Percentiles rank a stretch among this genome's conserved stretches.
Conservation (phyloP, 2,888 invertebrate genomes). For the Rhynchonema sp. region DNA sequence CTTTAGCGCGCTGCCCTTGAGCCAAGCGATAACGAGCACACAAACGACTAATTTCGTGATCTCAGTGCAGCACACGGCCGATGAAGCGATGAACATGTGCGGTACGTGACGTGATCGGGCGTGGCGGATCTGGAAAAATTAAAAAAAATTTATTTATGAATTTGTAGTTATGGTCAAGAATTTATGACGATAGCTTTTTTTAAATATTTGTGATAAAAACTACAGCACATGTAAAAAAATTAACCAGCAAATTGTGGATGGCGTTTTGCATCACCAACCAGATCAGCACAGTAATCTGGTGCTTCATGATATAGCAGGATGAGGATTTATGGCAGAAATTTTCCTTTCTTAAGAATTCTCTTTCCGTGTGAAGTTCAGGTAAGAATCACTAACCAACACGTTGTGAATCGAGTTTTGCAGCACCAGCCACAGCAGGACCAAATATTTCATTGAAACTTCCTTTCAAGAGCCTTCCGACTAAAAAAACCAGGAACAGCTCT, state of each 20-base stretch:
- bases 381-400: neutral
- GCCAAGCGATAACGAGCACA: neutral
- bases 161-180: too few species aligned
- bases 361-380: too few species aligned
- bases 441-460: too few species aligned
- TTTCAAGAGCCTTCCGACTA: too few species aligned
- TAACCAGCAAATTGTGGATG: neutral
- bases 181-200: too few species aligned
- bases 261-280: neutral
- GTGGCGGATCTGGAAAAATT: neutral
- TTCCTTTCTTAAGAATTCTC: too few species aligned
- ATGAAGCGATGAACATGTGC: neutral
- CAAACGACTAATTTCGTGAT: neutral
- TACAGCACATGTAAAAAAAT: too few species aligned
- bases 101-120: neutral
- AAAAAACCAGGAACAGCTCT: too few species aligned
- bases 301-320: too few species aligned
- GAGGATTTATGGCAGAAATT: too few species aligned
- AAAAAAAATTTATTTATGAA: too few species aligned
- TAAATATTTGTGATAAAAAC: too few species aligned
- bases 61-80: neutral
- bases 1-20: neutral
- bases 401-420: neutral
- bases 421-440: neutral
- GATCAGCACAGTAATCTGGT: neutral